Base-by-base conservation (phyloP, 64 coral and sea anemone genomes). In the Porites lutea region DNA sequence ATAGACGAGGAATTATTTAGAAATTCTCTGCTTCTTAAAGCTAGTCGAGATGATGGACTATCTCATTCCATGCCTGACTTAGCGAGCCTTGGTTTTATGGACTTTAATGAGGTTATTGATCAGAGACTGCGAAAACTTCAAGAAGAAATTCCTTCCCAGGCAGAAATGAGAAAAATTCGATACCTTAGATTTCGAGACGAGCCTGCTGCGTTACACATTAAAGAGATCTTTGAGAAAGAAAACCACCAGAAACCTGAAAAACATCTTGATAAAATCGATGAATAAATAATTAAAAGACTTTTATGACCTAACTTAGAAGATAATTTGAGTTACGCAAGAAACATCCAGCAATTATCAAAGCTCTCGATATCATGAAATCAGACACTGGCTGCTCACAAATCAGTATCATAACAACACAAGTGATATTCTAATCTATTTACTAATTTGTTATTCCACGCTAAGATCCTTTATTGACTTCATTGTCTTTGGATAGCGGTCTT, bases 81-180 rank as follows among this genome's bases (percentile, higher is more conserved):
- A 19, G 68, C 95, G 8, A 94, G 83, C 57, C 46, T 97, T 13
- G 95, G 95, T 45, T 94, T 97, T 44, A 94, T 97, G 95, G 95
- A 97, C 61, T 97, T 94, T 64, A 97, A 97, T 71, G 92, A 97
- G 6, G 95, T 97, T 63, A 97, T 97, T 54, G 95, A 97, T 67
- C 90, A 90, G 49, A 21, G 95, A 49, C 59, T 97, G 23, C 71
- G 78, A 76, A 81, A 91, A 19, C 71, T 87, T 2, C 82, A 94
- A 45, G 92, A 97, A 18, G 85, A 97, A 48, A 74, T 87, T 0
- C 95, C 95, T 13, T 91, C 74, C 0, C 88, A 94, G 60, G 82
- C 91, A 48, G 95, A 97, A 73, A 97, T 97, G 95, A 87, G 82
- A 19, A 94, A 97, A 65, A 67, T 97, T 4, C 92, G 92, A 44